Evolutionary conservation across 2,113 vertebrate genomes (phyloP).

Genomic region (Phrynosoma platyrhinos): DNA sequence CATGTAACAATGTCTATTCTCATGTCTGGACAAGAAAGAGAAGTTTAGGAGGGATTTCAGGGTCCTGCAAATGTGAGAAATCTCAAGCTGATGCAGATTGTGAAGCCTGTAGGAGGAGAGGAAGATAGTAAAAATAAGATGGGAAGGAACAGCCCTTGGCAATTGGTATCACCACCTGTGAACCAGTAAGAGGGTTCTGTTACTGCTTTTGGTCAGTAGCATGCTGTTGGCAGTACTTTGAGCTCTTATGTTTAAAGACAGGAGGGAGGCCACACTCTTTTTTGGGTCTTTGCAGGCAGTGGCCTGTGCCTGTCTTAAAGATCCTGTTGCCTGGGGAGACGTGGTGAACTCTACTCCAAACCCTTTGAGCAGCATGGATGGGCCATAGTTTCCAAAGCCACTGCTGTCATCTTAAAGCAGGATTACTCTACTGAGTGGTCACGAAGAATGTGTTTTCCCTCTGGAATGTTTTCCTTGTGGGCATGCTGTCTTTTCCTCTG

Average conservation of each 20-base stretch:
- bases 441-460: slow-evolving; percentile 70
- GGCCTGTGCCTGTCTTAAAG: slow-evolving; percentile 43
- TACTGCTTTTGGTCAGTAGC: too few relatives aligned
- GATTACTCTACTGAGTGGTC: slow-evolving; percentile 70
- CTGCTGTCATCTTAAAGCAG: slow-evolving; percentile 62
- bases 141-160: not conserved
- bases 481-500: slow-evolving; percentile 60
- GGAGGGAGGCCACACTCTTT: not conserved
- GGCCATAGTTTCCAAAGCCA: slow-evolving; percentile 58
- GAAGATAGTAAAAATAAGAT: not conserved
- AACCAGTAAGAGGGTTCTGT: not conserved
- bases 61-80: not conserved
- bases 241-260: not conserved
- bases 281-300: not conserved
- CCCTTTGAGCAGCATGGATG: slow-evolving; percentile 64
- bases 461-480: slow-evolving; percentile 73
- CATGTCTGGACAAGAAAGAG: not conserved
- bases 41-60: not conserved
- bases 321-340: slow-evolving; percentile 53
- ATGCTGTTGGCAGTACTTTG: not conserved
- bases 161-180: not conserved
- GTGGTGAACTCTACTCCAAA: slow-evolving; percentile 52
- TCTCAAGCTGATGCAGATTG: not conserved
- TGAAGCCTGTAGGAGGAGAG: not conserved
- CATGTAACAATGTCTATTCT: not conserved